Percentiles rank a stretch among this genome's conserved stretches.
phyloP scores from a whole-genome alignment of 2,888 invertebrate genomes.

The Gonocerus acuteangulatus region DNA sequence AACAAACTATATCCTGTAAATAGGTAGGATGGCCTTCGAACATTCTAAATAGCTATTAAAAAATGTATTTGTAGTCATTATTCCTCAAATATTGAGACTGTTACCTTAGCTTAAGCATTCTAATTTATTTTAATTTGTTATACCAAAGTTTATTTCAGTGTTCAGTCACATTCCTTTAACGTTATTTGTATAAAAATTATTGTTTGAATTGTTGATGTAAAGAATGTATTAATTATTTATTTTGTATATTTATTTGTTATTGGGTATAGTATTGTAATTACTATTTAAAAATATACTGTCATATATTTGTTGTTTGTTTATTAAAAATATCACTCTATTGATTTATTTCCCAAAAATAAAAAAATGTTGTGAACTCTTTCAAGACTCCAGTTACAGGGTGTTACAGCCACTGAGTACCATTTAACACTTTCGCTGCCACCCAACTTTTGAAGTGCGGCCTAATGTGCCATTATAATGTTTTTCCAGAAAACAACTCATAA shows the following conservation, averaged over 20 bases:
- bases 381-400: too few relatives aligned
- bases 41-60: background rate
- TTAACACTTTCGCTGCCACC: too few relatives aligned
- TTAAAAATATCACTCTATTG: too few relatives aligned
- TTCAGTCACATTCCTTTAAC: constrained; percentile 20
- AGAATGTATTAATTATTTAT: constrained; percentile 21
- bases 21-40: constrained; percentile 3
- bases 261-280: constrained; percentile 11
- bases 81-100: constrained; percentile 23
- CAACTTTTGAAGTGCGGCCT: too few relatives aligned
- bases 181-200: constrained; percentile 13
- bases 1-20: too few relatives aligned
- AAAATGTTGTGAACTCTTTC: too few relatives aligned
- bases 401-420: too few relatives aligned
- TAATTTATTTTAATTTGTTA: constrained; percentile 12
- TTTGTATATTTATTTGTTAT: constrained; percentile 24
- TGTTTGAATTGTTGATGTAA: constrained; percentile 9
- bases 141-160: constrained; percentile 22
- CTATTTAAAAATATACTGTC: constrained; percentile 8
- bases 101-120: constrained; percentile 19
- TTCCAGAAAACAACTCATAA: too few relatives aligned
- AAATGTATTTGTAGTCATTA: constrained; percentile 3
- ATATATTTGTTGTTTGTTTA: constrained; percentile 17
- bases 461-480: too few relatives aligned
- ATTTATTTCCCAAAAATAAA: too few relatives aligned